phyloP scores from a whole-genome alignment of 2,797 vertebrate species.

The Pempheris klunzingeri region DNA sequence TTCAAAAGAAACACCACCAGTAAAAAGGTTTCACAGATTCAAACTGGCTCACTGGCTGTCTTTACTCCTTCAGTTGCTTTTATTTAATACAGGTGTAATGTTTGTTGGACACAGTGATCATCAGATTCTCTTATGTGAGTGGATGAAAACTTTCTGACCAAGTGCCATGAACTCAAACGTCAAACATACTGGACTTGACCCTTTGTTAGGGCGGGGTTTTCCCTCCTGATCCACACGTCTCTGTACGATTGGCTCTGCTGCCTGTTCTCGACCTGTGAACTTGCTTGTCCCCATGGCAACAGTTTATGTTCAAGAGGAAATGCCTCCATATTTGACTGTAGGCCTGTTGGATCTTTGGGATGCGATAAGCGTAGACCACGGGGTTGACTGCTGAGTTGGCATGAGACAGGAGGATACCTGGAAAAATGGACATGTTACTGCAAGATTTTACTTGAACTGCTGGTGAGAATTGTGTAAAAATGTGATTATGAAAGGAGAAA shows the following conservation, averaged over 20 bases:
- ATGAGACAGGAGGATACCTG: conserved; percentile 88
- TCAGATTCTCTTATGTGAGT: neutral
- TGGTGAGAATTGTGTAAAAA: neutral
- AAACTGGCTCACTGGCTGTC: neutral
- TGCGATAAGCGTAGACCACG: conserved; percentile 89
- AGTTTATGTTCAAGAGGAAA: conserved; percentile 69
- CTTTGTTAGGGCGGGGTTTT: conserved; percentile 10
- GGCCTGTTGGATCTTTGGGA: conserved; percentile 88
- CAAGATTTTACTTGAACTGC: conserved; percentile 3
- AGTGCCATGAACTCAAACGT: conserved; percentile 1
- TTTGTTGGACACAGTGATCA: neutral
- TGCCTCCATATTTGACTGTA: conserved; percentile 86
- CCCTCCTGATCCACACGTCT: conserved; percentile 23
- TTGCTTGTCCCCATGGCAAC: conserved; percentile 39
- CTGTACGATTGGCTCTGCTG: conserved; percentile 33
- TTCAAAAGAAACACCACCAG: neutral
- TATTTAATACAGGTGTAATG: conserved; percentile 25
- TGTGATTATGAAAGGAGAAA: neutral
- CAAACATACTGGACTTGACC: neutral
- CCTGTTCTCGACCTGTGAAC: conserved; percentile 22
- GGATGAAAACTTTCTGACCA: neutral
- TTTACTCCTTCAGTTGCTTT: neutral
- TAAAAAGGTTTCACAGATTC: neutral
- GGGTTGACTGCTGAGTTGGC: conserved; percentile 91
- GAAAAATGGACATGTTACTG: neutral